A percentile compares a stretch with the other conserved stretches of the same genome.
These are phyloP conservation scores for Vultur gryphus DNA, from an alignment of 2,797 vertebrate species.

Conservation along the genomic window DNA sequence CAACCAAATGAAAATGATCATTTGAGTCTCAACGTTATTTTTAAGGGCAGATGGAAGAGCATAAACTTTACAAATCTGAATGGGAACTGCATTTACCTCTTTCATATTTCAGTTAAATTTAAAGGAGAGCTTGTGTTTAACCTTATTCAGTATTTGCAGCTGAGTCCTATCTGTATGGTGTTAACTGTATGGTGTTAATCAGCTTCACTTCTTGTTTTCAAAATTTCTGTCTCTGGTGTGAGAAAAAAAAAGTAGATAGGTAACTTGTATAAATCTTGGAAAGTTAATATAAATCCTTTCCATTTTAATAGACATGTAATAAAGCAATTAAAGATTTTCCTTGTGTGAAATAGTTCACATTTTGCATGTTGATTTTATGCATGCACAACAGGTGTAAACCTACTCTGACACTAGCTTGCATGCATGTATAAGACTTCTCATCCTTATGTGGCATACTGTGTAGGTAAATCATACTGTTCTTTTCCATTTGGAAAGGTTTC, in stretches of 20 bases:
- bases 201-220: not conserved
- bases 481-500: slow-evolving; percentile 38
- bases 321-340: not conserved
- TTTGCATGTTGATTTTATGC: not conserved
- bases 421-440: not conserved
- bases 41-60: not conserved
- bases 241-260: not conserved
- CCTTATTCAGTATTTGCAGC: not conserved
- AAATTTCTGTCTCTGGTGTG: not conserved
- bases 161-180: not conserved
- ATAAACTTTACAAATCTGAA: not conserved
- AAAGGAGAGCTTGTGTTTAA: not conserved
- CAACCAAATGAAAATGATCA: not conserved
- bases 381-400: not conserved
- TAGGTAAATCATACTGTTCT: slow-evolving; percentile 23
- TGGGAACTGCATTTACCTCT: not conserved
- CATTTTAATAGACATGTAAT: not conserved
- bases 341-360: not conserved
- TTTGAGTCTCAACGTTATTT: not conserved
- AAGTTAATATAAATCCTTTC: not conserved
- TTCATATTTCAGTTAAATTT: not conserved
- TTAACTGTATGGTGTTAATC: not conserved
- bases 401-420: not conserved
- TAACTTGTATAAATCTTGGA: not conserved
- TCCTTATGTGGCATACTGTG: not conserved